These are phyloP conservation scores for Rhopilema esculentum DNA, from an alignment of 30 jellyfish, hydroid and myxozoan genomes.

Conservation along the genomic window DNA sequence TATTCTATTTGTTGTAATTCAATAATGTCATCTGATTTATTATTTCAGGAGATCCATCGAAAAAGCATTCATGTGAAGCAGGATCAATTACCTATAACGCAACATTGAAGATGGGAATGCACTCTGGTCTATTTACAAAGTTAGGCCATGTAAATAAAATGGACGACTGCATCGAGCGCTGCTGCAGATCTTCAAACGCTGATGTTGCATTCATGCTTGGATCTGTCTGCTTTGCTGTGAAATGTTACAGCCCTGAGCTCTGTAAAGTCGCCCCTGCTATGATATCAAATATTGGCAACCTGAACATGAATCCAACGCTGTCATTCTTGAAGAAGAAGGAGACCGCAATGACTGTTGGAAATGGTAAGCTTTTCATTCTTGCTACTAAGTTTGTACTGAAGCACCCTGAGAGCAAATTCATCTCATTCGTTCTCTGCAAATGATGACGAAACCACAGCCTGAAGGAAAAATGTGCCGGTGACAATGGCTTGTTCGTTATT, in stretches of 20 bases:
- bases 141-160: conserved; percentile 86
- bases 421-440: not conserved
- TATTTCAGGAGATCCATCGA: conserved; percentile 71
- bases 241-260: conserved; percentile 90
- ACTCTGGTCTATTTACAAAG: conserved; percentile 92
- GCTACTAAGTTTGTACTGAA: too few species aligned
- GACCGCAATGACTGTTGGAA: conserved; percentile 56
- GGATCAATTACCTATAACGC: conserved; percentile 85
- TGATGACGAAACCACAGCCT: too few species aligned
- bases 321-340: conserved; percentile 85
- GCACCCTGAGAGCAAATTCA: not conserved
- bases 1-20: too few species aligned
- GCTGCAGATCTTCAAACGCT: conserved; percentile 93
- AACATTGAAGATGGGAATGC: conserved; percentile 96
- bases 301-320: conserved; percentile 92
- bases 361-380: conserved; percentile 29
- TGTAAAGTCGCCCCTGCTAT: conserved; percentile 93
- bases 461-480: too few species aligned
- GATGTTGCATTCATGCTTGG: conserved; percentile 98
- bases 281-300: conserved; percentile 83
- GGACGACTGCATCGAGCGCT: conserved; percentile 97
- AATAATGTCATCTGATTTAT: not conserved
- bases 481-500: too few species aligned
- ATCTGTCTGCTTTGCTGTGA: conserved; percentile 93
- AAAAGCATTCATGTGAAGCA: conserved; percentile 90